Conservation (phyloP, 1,140 invertebrate genomes). For the Drosophila albomicans region DNA sequence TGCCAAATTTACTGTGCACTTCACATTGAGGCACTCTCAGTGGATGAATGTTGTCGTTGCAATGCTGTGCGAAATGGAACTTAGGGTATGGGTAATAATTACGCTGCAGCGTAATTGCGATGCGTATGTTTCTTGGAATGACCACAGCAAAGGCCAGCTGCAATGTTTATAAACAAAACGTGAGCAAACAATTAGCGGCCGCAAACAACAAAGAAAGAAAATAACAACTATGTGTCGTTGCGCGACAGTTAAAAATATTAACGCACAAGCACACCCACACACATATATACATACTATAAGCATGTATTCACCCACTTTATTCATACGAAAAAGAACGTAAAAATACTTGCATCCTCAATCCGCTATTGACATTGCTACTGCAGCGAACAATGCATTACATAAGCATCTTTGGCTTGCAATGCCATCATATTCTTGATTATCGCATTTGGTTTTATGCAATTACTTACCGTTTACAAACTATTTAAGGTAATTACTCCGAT, state of each 20-base stretch:
- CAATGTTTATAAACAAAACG: constrained; percentile 52
- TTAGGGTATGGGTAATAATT: constrained; percentile 2
- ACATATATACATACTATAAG: constrained; percentile 3
- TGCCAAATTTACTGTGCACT: constrained; percentile 23
- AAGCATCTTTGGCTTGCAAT: constrained; percentile 21
- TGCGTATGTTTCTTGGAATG: constrained; percentile 9
- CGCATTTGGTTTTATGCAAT: background rate
- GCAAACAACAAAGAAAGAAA: constrained; percentile 10
- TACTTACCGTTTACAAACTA: constrained; percentile 41
- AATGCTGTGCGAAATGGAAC: background rate
- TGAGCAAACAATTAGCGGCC: constrained; percentile 18
- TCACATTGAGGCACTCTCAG: constrained; percentile 5
- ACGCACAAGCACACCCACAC: background rate
- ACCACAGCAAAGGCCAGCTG: background rate
- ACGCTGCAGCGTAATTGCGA: constrained; percentile 13
- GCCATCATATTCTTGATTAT: constrained; percentile 12
- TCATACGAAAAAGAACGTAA: constrained; percentile 8
- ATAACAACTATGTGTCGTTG: constrained; percentile 15
- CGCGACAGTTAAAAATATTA: background rate
- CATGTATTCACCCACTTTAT: constrained; percentile 1
- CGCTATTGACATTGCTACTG: background rate
- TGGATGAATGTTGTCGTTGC: background rate
- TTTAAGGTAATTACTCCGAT: constrained; percentile 27
- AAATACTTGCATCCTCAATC: constrained; percentile 17
- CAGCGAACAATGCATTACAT: constrained; percentile 37